Evolutionary conservation across 2,797 vertebrate genomes (phyloP).

Genomic region (Orestias chungarensis): DNA sequence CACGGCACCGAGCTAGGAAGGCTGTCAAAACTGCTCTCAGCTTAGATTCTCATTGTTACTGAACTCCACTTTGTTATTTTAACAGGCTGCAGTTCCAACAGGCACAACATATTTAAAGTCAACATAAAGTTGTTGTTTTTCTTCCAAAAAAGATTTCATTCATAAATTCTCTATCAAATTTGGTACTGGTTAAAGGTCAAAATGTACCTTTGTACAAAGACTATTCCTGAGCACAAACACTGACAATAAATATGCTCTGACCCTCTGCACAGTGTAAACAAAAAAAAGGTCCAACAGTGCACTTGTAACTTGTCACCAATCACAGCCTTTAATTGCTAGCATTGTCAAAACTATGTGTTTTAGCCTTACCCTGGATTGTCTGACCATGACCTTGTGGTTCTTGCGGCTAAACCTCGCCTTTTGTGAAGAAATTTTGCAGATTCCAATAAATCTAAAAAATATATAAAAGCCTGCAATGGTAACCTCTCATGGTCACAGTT

Average conservation of each 20-base stretch:
- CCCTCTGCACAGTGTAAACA: neutral
- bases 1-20: no score
- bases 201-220: neutral
- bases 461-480: neutral
- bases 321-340: neutral
- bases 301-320: neutral
- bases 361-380: neutral
- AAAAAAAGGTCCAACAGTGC: neutral
- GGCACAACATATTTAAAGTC: neutral
- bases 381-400: neutral
- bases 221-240: neutral
- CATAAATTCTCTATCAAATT: neutral
- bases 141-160: neutral
- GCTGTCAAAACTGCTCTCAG: no score
- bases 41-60: conserved; percentile 11
- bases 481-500: neutral
- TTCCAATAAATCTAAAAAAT: neutral
- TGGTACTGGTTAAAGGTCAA: neutral
- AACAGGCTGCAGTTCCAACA: neutral
- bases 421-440: neutral
- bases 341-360: neutral
- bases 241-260: neutral
- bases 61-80: conserved; percentile 12
- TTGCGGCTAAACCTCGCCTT: neutral
- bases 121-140: neutral